Conservation (phyloP, 2,888 invertebrate species). For the Limnephilus auricula region DNA sequence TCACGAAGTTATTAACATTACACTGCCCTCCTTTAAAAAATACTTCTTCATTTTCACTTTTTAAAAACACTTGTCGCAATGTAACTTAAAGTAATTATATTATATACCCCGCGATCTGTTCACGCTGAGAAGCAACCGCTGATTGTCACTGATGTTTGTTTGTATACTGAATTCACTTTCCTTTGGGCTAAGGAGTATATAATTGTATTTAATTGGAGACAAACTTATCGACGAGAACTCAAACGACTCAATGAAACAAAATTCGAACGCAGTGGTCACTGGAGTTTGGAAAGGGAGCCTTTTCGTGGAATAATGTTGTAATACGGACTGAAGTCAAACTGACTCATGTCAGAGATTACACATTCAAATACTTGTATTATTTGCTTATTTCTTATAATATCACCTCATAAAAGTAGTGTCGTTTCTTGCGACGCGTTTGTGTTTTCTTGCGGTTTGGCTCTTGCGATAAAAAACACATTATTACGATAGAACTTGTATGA, state of each 20-base stretch:
- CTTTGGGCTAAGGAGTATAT: neutral
- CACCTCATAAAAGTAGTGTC: neutral
- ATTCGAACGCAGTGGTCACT: neutral
- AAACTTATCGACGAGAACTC: conserved; percentile 19
- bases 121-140: neutral
- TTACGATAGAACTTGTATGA: neutral
- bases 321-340: conserved; percentile 29
- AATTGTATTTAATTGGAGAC: neutral
- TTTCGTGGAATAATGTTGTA: conserved; percentile 48
- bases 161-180: conserved; percentile 1
- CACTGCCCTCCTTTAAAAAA: neutral
- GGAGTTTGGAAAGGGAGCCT: conserved; percentile 25
- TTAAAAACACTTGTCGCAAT: neutral
- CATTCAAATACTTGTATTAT: conserved; percentile 41
- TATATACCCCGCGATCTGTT: neutral
- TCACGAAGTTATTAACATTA: conserved; percentile 2
- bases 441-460: conserved; percentile 29
- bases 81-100: neutral
- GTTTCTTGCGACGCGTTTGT: neutral
- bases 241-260: conserved; percentile 24
- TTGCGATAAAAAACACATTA: conserved; percentile 15
- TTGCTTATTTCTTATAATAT: conserved; percentile 20
- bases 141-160: neutral
- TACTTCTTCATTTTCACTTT: neutral
- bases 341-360: conserved; percentile 42